These are phyloP conservation scores for Enoplosus armatus DNA, from an alignment of 2,797 vertebrate genomes.

Conservation along the genomic window DNA sequence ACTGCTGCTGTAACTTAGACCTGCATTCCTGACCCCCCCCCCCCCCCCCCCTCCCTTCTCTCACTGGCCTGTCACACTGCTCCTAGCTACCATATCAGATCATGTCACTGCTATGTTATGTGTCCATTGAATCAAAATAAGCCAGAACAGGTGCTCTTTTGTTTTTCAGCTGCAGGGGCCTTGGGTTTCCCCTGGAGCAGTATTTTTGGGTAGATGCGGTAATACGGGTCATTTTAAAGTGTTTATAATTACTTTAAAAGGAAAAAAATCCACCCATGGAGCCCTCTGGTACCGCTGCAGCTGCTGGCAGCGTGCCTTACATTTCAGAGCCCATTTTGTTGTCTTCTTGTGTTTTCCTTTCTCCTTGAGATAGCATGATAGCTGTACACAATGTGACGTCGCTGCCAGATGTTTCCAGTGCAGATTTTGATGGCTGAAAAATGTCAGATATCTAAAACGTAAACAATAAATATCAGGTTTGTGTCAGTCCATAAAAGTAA, in stretches of 20 bases:
- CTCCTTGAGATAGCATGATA: background rate
- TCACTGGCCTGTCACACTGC: constrained; percentile 41
- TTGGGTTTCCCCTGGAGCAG: constrained; percentile 21
- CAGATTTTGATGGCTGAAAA: background rate
- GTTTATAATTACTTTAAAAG: constrained; percentile 57
- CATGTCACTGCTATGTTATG: constrained; percentile 62
- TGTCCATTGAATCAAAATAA: constrained; percentile 64
- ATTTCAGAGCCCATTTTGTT: constrained; percentile 18
- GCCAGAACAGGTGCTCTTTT: constrained; percentile 73
- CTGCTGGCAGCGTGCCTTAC: constrained; percentile 35
- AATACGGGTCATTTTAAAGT: constrained; percentile 27
- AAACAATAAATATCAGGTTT: background rate
- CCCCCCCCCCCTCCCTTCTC: constrained; percentile 10
- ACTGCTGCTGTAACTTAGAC: constrained; percentile 42
- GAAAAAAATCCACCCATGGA: background rate
- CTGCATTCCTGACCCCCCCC: constrained; percentile 46
- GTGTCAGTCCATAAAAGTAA: background rate
- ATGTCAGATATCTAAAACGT: background rate
- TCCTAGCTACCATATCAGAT: constrained; percentile 47
- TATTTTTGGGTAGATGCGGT: constrained; percentile 35
- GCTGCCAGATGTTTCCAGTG: constrained; percentile 38
- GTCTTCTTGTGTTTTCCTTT: constrained; percentile 23
- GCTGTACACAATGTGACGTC: background rate
- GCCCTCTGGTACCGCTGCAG: background rate
- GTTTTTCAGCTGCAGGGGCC: constrained; percentile 52